Conservation (phyloP, 1,140 invertebrate genomes). For the Atta texana region DNA sequence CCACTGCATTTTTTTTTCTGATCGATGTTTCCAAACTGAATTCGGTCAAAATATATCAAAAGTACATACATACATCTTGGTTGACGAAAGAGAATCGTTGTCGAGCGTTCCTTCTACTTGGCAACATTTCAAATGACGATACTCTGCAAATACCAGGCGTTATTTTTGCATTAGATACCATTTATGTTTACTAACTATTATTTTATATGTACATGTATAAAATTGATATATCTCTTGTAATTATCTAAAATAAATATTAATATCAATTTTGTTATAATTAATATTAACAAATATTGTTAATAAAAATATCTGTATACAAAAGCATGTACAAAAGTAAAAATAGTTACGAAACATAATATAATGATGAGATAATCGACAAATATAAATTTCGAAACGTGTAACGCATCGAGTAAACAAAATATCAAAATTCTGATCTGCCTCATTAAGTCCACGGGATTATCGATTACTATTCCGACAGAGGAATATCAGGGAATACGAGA, state of each 20-base stretch:
- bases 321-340: neutral
- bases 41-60: slow-evolving; percentile 13
- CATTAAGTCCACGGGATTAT: neutral
- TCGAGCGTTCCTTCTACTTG: neutral
- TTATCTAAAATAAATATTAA: neutral
- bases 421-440: neutral
- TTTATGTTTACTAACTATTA: neutral
- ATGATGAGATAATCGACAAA: slow-evolving; percentile 31
- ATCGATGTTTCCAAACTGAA: neutral
- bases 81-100: slow-evolving; percentile 14
- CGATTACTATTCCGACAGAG: neutral
- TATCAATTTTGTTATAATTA: neutral
- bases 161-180: slow-evolving; percentile 40
- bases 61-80: neutral
- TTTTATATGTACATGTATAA: neutral
- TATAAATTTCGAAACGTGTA: slow-evolving; percentile 18
- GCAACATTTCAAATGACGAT: slow-evolving; percentile 37
- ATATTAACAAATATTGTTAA: neutral
- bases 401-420: slow-evolving; percentile 7
- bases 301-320: neutral
- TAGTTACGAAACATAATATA: neutral
- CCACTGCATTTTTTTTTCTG: slow-evolving; percentile 15
- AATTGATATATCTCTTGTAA: neutral
- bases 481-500: neutral
- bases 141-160: neutral